Evolutionary conservation across 1,140 invertebrate species (phyloP).

Genomic region (Hyles vespertilio): DNA sequence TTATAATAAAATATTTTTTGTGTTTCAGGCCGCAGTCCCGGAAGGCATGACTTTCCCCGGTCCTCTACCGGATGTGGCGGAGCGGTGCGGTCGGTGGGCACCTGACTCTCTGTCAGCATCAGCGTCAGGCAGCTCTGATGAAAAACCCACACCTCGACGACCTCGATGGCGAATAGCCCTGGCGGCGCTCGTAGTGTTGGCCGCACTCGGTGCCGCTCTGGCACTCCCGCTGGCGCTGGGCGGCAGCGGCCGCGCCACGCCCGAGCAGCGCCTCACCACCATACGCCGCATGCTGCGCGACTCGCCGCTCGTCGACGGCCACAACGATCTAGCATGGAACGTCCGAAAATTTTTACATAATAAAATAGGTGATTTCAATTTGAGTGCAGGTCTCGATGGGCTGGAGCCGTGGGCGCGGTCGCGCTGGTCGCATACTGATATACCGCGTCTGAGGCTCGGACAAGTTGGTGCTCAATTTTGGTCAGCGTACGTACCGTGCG

Average conservation of each 20-base stretch:
- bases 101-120: constrained; percentile 67
- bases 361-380: constrained; percentile 86
- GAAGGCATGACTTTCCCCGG: constrained; percentile 70
- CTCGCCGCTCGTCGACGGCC: constrained; percentile 82
- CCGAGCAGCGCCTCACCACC: constrained; percentile 77
- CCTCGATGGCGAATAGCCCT: constrained; percentile 68
- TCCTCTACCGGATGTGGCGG: constrained; percentile 71
- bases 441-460: constrained; percentile 87
- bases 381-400: constrained; percentile 83
- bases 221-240: constrained; percentile 67
- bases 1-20: constrained; percentile 13
- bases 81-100: constrained; percentile 70
- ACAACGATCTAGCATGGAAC: constrained; percentile 93
- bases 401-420: constrained; percentile 87
- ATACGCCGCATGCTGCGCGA: constrained; percentile 77
- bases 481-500: constrained; percentile 91
- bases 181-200: constrained; percentile 60
- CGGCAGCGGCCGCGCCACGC: constrained; percentile 74
- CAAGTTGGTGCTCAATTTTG: constrained; percentile 89
- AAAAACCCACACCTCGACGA: constrained; percentile 62
- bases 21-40: constrained; percentile 63
- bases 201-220: constrained; percentile 62
- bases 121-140: constrained; percentile 69
- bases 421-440: constrained; percentile 92
- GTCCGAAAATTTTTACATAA: constrained; percentile 89